These are phyloP conservation scores for Leuciscus waleckii DNA, from an alignment of 2,797 vertebrate species.

Conservation along the genomic window DNA sequence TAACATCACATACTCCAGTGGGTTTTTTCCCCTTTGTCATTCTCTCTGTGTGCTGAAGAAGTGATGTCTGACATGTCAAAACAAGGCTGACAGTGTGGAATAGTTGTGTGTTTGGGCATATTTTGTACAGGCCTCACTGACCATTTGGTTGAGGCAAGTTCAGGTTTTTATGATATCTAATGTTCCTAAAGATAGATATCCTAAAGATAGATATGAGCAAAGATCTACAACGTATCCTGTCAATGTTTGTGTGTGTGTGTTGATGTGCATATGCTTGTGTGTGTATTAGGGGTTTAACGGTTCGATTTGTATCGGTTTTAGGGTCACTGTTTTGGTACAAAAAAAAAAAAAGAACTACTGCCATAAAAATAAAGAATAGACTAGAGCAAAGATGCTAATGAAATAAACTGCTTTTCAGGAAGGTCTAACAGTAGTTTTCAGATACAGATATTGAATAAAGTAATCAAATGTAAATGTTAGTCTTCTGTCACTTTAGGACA, in stretches of 20 bases:
- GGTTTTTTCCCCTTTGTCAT: constrained; percentile 12
- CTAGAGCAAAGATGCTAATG: neutral
- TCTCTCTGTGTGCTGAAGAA: constrained; percentile 7
- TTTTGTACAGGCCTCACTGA: neutral
- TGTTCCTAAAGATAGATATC: neutral
- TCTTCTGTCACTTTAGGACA: neutral
- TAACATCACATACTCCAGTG: constrained; percentile 2
- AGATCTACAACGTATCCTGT: neutral
- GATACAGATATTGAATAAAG: neutral
- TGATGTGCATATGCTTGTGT: neutral
- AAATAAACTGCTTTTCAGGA: neutral
- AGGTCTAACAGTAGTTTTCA: too few relatives aligned
- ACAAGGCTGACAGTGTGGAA: neutral
- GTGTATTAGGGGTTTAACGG: neutral
- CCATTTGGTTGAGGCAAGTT: neutral
- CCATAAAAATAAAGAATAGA: neutral
- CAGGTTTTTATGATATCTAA: neutral
- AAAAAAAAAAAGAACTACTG: neutral
- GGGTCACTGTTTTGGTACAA: neutral
- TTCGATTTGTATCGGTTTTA: neutral
- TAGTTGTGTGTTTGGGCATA: neutral
- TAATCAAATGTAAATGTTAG: neutral
- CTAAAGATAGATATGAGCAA: neutral
- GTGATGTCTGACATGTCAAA: constrained; percentile 14
- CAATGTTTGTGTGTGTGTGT: neutral